Base-by-base conservation (phyloP, 2,888 invertebrate genomes). In the Lasioglossum oenotherae region DNA sequence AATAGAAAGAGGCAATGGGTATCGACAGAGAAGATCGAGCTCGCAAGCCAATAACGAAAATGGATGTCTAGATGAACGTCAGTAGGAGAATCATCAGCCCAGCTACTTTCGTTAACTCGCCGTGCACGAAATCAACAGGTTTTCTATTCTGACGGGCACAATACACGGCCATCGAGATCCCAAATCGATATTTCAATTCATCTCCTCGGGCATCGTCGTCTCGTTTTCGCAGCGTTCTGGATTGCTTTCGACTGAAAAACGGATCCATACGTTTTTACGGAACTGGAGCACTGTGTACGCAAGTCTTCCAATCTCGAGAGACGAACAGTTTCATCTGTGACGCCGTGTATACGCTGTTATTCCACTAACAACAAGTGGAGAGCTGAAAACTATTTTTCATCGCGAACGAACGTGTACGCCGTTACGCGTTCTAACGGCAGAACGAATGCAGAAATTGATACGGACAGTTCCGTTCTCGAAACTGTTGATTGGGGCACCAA, bases 181-280 rank as follows among this genome's bases (percentile, higher is more conserved):
- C 81, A 73, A 81, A 85, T 87, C 89, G 85, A 88, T 88, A 88
- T 85, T 85, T 87, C 89, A 87, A 89, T 89, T 83, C 81, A 83
- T 83, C 82, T 71, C 46, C 64, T 23, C 69, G 72, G 67, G 75
- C 82, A 82, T 72, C 72, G 72, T 27, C 57, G 57, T 41, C 74
- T 57, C 64, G 82, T 31, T 53, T 72, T 27, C 64, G 76, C 46
- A 67, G 38, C 57, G 49, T 64, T 75, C 46, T 31, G 31, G 49
- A 49, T 57, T 49, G 53, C 81, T 81, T 72, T 72, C 38, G 31
- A 46, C 41, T n/a, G 67, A 31, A 57, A 75, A 35, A 46, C 44
- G 35, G 31, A 10, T 74, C 69, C 44, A 73, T 67, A 69, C 64
- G 81, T 35, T 74, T 77, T 57, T 60, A 41, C 64, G 57, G 38